phyloP scores from a whole-genome alignment of 92 coral and sea anemone species.

The Zoanthus gigantus region DNA sequence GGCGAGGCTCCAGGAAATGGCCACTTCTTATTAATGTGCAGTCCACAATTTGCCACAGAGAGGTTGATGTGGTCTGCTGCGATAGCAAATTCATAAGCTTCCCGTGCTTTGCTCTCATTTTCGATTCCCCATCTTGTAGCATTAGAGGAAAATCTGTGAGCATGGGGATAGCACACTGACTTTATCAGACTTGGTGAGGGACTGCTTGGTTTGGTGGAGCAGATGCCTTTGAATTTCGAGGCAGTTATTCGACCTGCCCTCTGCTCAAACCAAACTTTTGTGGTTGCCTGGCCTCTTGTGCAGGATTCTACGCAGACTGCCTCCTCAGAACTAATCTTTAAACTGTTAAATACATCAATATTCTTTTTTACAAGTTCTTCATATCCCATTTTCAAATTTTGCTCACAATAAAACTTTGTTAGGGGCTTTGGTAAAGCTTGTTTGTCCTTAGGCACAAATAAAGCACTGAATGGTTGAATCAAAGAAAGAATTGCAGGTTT shows the following conservation, averaged over 20 bases:
- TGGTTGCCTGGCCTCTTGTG: conserved; percentile 59
- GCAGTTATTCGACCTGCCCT: conserved; percentile 65
- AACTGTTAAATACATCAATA: conserved; percentile 30
- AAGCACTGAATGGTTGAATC: conserved; percentile 36
- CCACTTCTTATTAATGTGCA: conserved; percentile 49
- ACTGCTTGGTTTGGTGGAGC: conserved; percentile 56
- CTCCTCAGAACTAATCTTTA: conserved; percentile 48
- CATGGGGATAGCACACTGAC: conserved; percentile 65
- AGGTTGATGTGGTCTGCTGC: conserved; percentile 53
- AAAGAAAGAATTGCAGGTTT: conserved; percentile 48
- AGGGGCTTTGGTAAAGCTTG: conserved; percentile 40
- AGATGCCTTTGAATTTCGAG: conserved; percentile 53
- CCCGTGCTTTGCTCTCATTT: conserved; percentile 53
- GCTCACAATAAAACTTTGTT: neutral
- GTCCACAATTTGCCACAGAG: conserved; percentile 61
- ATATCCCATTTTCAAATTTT: conserved; percentile 30
- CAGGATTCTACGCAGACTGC: conserved; percentile 38
- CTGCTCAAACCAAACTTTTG: conserved; percentile 68
- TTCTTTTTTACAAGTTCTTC: conserved; percentile 45
- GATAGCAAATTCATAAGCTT: conserved; percentile 54
- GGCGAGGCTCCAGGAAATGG: conserved; percentile 64
- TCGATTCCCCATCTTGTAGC: conserved; percentile 65
- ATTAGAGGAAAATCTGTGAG: conserved; percentile 57
- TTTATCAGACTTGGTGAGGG: conserved; percentile 63
- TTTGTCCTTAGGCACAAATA: conserved; percentile 39